These are phyloP conservation scores for Stegostoma tigrinum DNA, from an alignment of 2,113 vertebrate species.

Conservation along the genomic window DNA sequence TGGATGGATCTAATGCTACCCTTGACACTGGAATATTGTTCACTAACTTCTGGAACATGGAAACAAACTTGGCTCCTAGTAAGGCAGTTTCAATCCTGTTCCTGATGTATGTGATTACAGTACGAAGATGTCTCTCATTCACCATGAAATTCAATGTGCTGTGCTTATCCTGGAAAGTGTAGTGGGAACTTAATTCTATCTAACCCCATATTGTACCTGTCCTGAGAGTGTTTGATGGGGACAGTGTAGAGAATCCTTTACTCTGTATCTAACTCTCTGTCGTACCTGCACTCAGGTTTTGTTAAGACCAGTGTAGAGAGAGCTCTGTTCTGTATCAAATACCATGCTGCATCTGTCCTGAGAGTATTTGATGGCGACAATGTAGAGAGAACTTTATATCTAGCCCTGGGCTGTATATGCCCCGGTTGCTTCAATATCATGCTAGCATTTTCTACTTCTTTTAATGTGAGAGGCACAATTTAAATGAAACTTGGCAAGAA, in stretches of 20 bases:
- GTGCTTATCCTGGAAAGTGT: neutral
- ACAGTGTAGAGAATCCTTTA: neutral
- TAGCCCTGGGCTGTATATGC: neutral
- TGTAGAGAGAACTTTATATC: neutral
- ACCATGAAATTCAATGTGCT: neutral
- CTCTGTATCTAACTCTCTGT: neutral
- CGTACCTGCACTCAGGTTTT: neutral
- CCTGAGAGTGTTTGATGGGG: neutral
- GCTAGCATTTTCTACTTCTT: neutral
- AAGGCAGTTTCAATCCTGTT: neutral
- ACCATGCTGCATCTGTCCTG: neutral
- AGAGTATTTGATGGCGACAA: neutral
- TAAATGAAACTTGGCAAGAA: neutral
- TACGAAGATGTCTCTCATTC: neutral
- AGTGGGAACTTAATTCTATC: neutral
- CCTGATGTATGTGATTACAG: neutral
- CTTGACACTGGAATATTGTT: neutral
- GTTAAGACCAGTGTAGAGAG: neutral
- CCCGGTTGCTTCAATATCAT: neutral
- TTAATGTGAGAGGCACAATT: neutral
- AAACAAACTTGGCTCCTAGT: neutral
- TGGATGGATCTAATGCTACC: neutral
- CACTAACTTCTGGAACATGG: neutral
- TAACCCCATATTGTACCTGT: neutral
- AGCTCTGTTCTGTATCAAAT: neutral